Conservation (phyloP, 2,888 invertebrate genomes). For the Aphelenchoides bicaudatus region DNA sequence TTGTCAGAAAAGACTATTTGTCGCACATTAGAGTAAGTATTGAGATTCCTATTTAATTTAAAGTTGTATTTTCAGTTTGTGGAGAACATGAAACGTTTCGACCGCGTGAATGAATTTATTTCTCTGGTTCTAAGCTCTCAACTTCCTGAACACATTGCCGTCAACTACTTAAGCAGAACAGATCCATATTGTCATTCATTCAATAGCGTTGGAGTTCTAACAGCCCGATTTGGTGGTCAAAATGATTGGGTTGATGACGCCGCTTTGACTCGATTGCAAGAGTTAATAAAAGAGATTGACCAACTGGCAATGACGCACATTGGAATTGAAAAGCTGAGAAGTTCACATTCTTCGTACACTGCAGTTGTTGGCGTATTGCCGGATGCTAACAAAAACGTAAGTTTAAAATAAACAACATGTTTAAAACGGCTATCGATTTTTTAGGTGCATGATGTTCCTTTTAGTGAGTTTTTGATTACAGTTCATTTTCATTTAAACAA, state of each 20-base stretch:
- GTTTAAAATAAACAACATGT: constrained; percentile 3
- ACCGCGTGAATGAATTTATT: constrained; percentile 42
- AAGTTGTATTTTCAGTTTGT: constrained; percentile 22
- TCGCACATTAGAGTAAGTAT: constrained; percentile 44
- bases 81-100: constrained; percentile 33
- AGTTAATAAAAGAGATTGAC: constrained; percentile 30
- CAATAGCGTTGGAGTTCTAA: constrained; percentile 37
- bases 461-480: too few relatives aligned
- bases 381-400: constrained; percentile 50
- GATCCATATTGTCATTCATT: constrained; percentile 43
- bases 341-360: constrained; percentile 50
- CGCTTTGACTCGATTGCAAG: constrained; percentile 37
- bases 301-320: constrained; percentile 24
- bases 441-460: constrained; percentile 53
- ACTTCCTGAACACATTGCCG: constrained; percentile 54
- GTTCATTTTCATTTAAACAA: too few relatives aligned
- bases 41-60: background rate
- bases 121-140: constrained; percentile 50
- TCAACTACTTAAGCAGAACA: constrained; percentile 33
- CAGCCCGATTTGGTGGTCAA: constrained; percentile 28
- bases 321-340: constrained; percentile 56
- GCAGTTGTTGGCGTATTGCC: constrained; percentile 57
- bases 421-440: constrained; percentile 15
- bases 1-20: constrained; percentile 53
- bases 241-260: constrained; percentile 39